These are phyloP conservation scores for Atta colombica DNA, from an alignment of 1,140 invertebrate species.

Conservation along the genomic window DNA sequence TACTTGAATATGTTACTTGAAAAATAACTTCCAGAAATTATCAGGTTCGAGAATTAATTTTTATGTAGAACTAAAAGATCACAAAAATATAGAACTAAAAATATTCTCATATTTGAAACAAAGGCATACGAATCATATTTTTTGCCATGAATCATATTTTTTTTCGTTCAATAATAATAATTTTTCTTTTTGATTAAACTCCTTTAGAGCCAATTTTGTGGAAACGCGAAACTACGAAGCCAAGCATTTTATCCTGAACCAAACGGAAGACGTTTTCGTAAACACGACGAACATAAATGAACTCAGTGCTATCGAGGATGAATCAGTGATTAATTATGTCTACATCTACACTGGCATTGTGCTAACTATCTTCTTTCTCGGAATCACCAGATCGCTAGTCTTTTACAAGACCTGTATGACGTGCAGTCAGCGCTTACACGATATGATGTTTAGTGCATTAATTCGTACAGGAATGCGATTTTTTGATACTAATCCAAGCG, in stretches of 20 bases:
- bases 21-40: no score
- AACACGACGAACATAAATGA: slow-evolving; percentile 29
- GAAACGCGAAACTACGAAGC: slow-evolving; percentile 66
- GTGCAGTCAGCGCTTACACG: slow-evolving; percentile 90
- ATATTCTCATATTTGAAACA: neutral
- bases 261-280: neutral
- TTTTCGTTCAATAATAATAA: neutral
- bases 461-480: slow-evolving; percentile 90
- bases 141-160: neutral
- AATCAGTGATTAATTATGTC: slow-evolving; percentile 81
- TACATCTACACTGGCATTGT: slow-evolving; percentile 87
- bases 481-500: slow-evolving; percentile 92
- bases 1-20: no score
- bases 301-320: slow-evolving; percentile 25
- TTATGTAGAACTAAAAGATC: no score
- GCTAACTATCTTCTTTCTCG: slow-evolving; percentile 84
- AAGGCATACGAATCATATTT: neutral
- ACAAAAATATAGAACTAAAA: no score
- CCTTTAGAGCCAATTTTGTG: slow-evolving; percentile 74
- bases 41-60: no score
- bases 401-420: slow-evolving; percentile 90
- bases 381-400: slow-evolving; percentile 85
- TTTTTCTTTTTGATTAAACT: neutral
- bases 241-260: neutral
- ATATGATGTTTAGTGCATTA: slow-evolving; percentile 89